phyloP scores from a whole-genome alignment of 1,140 invertebrate species.

The Vanessa tameamea region DNA sequence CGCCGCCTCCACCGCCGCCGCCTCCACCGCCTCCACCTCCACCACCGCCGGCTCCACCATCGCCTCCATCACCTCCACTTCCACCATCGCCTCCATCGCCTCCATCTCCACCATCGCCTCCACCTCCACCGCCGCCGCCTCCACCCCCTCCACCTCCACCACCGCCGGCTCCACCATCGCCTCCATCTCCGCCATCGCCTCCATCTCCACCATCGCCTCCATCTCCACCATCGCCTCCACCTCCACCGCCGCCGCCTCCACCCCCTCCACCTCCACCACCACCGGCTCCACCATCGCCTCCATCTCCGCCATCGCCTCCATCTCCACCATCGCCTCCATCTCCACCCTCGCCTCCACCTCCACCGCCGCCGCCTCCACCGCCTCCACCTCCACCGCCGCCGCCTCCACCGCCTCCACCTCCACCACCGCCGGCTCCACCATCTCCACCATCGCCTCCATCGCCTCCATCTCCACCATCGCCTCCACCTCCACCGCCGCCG shows the following conservation, averaged over 20 bases:
- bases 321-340: slow-evolving; percentile 22
- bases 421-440: too few species aligned
- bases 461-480: too few species aligned
- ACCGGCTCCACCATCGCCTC: slow-evolving; percentile 14
- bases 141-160: too few species aligned
- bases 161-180: too few species aligned
- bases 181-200: too few species aligned
- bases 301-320: slow-evolving; percentile 5
- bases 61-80: neutral
- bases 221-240: too few species aligned
- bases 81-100: neutral
- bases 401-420: neutral
- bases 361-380: neutral
- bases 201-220: too few species aligned
- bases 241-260: neutral
- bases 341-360: slow-evolving; percentile 31
- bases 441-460: too few species aligned
- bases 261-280: neutral
- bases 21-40: slow-evolving; percentile 2
- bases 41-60: too few species aligned
- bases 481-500: too few species aligned
- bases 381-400: slow-evolving; percentile 5
- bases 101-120: slow-evolving; percentile 10
- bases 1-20: slow-evolving; percentile 18
- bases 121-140: neutral